Percentiles rank a stretch among this genome's conserved stretches.
phyloP scores from a whole-genome alignment of 2,888 invertebrate genomes.

The Dasypogon diadema region DNA sequence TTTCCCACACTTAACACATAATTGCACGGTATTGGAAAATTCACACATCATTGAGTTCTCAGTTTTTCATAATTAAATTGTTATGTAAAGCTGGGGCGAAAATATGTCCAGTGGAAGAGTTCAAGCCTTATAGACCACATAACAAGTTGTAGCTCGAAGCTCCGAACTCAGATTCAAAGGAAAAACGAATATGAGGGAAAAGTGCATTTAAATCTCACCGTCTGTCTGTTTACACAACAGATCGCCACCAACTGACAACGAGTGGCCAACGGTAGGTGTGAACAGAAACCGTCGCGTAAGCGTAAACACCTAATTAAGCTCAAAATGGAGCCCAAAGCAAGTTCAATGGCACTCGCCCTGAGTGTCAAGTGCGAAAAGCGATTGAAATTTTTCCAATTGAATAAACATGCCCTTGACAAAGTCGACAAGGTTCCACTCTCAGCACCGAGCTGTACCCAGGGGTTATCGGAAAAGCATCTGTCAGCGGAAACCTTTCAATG shows the following conservation, averaged over 20 bases:
- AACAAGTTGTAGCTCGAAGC: too few species aligned
- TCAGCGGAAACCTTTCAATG: constrained; percentile 20
- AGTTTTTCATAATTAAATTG: neutral
- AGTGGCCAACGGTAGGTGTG: neutral
- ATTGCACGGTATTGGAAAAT: constrained; percentile 2
- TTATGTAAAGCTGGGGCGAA: neutral
- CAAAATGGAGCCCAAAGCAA: neutral
- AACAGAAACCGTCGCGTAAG: too few species aligned
- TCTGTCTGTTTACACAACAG: too few species aligned
- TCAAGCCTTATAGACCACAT: too few species aligned
- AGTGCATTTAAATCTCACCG: too few species aligned
- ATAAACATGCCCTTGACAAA: neutral
- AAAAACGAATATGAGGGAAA: too few species aligned
- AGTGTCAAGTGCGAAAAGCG: neutral
- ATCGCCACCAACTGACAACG: too few species aligned
- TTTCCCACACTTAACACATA: constrained; percentile 7
- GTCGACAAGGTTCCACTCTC: neutral
- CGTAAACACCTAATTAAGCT: neutral
- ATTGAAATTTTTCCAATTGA: constrained; percentile 6
- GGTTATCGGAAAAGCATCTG: neutral
- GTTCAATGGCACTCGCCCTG: neutral
- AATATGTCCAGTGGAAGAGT: neutral
- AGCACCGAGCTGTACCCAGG: neutral
- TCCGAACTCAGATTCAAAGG: too few species aligned
- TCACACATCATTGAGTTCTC: constrained; percentile 7